phyloP scores from a whole-genome alignment of 64 coral and sea anemone genomes.

The Montipora capricornis region DNA sequence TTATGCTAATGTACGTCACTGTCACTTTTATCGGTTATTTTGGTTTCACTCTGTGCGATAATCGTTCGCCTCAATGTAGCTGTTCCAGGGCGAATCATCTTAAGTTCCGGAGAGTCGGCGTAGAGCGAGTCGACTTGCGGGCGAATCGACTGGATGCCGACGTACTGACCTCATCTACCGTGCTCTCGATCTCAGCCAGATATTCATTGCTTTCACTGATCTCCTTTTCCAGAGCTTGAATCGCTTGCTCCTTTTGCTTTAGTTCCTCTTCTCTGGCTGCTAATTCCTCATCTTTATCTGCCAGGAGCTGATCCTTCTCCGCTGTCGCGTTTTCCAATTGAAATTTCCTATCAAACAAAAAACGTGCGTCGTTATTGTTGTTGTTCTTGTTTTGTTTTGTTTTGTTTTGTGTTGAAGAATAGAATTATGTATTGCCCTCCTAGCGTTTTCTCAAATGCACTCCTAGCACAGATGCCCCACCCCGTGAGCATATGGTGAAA shows the following conservation, averaged over 20 bases:
- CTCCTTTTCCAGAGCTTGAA: conserved; percentile 83
- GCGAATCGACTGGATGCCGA: neutral
- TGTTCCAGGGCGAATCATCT: too few species aligned
- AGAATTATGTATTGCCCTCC: neutral
- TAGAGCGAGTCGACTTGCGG: neutral
- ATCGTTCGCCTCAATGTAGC: too few species aligned
- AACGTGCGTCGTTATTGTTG: too few species aligned
- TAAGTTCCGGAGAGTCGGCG: neutral
- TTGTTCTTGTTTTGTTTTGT: too few species aligned
- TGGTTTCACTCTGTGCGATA: too few species aligned
- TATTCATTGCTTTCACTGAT: conserved; percentile 93
- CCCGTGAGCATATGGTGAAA: neutral
- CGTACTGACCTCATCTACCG: conserved; percentile 63
- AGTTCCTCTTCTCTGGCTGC: conserved; percentile 76
- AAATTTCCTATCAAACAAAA: conserved; percentile 68
- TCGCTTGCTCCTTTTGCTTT: conserved; percentile 79
- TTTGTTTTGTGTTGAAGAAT: too few species aligned
- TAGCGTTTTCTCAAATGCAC: neutral
- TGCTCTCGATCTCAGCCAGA: conserved; percentile 79
- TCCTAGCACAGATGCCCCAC: neutral
- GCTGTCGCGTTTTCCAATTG: conserved; percentile 65
- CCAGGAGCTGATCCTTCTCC: conserved; percentile 93
- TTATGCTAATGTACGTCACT: too few species aligned
- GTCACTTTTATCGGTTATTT: too few species aligned
- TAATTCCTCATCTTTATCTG: conserved; percentile 86